Evolutionary conservation across 2,113 vertebrate genomes (phyloP).

Genomic region (Meleagris gallopavo): DNA sequence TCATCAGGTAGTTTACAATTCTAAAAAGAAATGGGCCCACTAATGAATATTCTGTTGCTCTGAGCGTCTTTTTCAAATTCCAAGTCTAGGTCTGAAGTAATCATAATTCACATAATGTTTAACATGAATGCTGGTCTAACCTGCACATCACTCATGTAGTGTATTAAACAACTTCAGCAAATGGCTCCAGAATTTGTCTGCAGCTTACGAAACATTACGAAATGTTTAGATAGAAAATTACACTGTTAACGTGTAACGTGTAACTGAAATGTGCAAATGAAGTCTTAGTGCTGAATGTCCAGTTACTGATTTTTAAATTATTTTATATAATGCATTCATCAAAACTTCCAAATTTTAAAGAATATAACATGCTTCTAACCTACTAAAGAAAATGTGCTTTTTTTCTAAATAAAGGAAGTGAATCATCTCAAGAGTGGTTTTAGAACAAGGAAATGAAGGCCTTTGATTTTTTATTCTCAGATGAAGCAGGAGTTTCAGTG

Average conservation of each 20-base stretch:
- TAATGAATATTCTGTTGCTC: neutral
- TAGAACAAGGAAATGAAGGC: neutral
- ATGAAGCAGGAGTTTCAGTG: neutral
- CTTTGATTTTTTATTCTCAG: neutral
- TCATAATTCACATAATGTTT: neutral
- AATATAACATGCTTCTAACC: neutral
- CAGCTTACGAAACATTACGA: neutral
- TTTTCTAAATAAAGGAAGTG: neutral
- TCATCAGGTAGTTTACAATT: neutral
- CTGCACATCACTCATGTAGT: neutral
- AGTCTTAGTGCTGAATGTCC: neutral
- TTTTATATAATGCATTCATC: neutral
- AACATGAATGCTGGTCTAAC: neutral
- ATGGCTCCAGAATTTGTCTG: neutral
- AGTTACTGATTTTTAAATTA: neutral
- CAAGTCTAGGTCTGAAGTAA: neutral
- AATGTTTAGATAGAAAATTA: slow-evolving; percentile 11
- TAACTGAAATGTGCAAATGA: neutral
- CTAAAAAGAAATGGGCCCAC: neutral
- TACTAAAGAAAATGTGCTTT: neutral
- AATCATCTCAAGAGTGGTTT: neutral
- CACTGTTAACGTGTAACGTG: rapidly evolving
- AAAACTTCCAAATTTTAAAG: neutral
- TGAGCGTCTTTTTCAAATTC: neutral
- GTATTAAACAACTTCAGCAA: neutral